Evolutionary conservation across 2,888 invertebrate species (phyloP).

Genomic region (Carcina quercana): DNA sequence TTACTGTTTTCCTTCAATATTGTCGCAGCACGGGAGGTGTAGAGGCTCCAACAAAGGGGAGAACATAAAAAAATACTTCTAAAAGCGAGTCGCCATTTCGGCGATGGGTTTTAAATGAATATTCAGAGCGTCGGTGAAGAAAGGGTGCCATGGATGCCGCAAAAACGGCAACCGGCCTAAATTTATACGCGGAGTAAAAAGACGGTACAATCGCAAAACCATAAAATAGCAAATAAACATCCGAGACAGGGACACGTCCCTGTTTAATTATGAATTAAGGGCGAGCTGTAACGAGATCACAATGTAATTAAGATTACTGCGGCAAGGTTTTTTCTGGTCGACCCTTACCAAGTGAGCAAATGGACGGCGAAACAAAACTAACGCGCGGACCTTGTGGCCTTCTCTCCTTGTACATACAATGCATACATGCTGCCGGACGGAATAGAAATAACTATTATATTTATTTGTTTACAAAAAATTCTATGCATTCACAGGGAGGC

Average conservation of each 20-base stretch:
- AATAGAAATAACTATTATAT: too few relatives aligned
- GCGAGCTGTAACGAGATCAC: slow-evolving; percentile 68
- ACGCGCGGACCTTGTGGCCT: slow-evolving; percentile 20
- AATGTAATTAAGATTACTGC: slow-evolving; percentile 73
- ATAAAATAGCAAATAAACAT: slow-evolving; percentile 69
- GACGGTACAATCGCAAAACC: slow-evolving; percentile 53
- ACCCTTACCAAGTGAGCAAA: slow-evolving; percentile 52
- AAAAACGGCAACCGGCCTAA: slow-evolving; percentile 47
- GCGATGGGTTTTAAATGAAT: slow-evolving; percentile 68
- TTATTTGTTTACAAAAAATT: too few relatives aligned
- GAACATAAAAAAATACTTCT: slow-evolving; percentile 52
- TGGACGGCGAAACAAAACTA: slow-evolving; percentile 46
- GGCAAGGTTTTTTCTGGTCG: slow-evolving; percentile 53
- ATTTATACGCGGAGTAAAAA: slow-evolving; percentile 46
- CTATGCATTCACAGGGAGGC: too few relatives aligned
- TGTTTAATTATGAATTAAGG: slow-evolving; percentile 73
- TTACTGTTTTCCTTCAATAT: slow-evolving; percentile 38
- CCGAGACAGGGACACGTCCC: slow-evolving; percentile 57
- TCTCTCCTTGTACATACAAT: too few relatives aligned
- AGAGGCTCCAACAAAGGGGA: slow-evolving; percentile 41
- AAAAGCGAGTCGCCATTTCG: slow-evolving; percentile 57
- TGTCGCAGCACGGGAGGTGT: slow-evolving; percentile 45
- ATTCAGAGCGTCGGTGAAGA: slow-evolving; percentile 61
- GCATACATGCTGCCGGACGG: too few relatives aligned
- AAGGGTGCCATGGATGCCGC: slow-evolving; percentile 42